Base-by-base conservation (phyloP, 2,113 vertebrate genomes). In the Azemiops feae region DNA sequence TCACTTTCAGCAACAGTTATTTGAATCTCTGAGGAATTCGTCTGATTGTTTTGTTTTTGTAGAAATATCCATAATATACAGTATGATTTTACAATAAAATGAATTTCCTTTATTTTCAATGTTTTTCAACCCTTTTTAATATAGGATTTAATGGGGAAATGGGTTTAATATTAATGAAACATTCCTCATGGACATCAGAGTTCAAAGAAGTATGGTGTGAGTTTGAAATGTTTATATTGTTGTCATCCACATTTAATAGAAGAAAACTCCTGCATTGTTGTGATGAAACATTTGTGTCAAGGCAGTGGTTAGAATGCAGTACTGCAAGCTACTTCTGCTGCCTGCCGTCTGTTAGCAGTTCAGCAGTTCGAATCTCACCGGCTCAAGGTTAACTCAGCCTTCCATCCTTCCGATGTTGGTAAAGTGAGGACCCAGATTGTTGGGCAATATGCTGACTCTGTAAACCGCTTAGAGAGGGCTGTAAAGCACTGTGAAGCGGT, bases 1-100 rank as follows among this genome's bases (percentile, higher is more conserved):
- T 95, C 94, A 93, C 55, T 95, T 96, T 95, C 93, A 58, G 93
- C 96, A 96, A 95, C 95, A 91, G 27, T 25, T 85, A 50, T 89
- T 85, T 94, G 64, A 92, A 90, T 88, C 87, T 91, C 97, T 89
- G 94, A 96, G 45, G 34, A 64, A 64, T 3, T 45, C 2, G 25
- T 2, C 85, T 22, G 39, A 39, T 25, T 43, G 27, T 14, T 54
- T 58, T 94, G 90, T 39, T 90, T 93, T 94, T 3, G 30, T 93
- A 94, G 86, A 87, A 10, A 69, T 52, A 87, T 52, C 5, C 4
- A 5, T 4, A 30, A 23, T 43, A 3, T 69, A 69, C 60, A 69
- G 12, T 45, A 93, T 88, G n/a, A 52, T 93, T 50, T 12, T 34
- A 58, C 20, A 89, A 5, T 91, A 9, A 94, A 47, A 1, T 91